Percentiles rank a stretch among this genome's conserved stretches.
Conservation (phyloP, 2,797 vertebrate genomes). For the Meda fulgida region DNA sequence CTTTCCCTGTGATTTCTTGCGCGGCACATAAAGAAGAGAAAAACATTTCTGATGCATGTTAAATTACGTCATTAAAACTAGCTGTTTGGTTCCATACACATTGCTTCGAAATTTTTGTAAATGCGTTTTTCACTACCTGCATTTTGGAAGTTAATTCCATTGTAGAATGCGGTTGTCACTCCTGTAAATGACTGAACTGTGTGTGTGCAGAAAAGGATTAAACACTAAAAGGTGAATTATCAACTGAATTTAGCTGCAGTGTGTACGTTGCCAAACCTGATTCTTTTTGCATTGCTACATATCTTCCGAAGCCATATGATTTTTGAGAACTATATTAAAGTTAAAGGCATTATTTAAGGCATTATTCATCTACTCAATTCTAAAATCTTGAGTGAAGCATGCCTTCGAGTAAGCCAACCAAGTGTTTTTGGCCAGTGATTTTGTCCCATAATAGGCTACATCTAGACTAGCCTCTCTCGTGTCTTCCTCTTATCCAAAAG, state of each 20-base stretch:
- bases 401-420: not conserved
- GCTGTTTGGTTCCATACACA: no score
- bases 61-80: no score
- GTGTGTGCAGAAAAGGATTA: no score
- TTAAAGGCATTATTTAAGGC: not conserved
- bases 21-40: no score
- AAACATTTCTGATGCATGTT: no score
- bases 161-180: no score
- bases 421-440: slow-evolving; percentile 45
- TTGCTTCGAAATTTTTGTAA: no score
- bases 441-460: slow-evolving; percentile 61
- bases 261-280: not conserved
- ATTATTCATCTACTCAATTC: not conserved
- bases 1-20: no score
- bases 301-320: not conserved
- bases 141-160: no score
- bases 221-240: no score
- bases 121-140: no score
- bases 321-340: not conserved
- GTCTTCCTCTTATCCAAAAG: slow-evolving; percentile 59
- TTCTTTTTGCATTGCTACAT: not conserved
- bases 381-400: not conserved
- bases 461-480: slow-evolving; percentile 65
- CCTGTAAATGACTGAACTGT: no score
- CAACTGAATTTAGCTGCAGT: not conserved